Base-by-base conservation (phyloP, 37 sponge, comb jelly and placozoan genomes). In the Petrosia ficiformis region DNA sequence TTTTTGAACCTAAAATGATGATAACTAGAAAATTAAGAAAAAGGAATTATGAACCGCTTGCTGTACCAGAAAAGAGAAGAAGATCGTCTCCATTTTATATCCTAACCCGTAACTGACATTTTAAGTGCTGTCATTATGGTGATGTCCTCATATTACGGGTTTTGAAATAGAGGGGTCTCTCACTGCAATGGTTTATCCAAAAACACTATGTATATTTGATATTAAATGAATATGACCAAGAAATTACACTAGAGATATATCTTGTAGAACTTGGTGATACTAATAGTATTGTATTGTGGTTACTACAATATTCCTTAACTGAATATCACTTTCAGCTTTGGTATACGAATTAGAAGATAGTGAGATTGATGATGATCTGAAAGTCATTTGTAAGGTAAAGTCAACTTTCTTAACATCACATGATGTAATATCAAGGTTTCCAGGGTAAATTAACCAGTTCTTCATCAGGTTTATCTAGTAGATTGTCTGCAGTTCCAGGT, bases 341-440 rank as follows among this genome's bases (percentile, higher is more conserved):
- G 74, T 85, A 57, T 90, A 90, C 38, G 59, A 87, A 16, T 80
- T 92, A 39, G 88, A 83, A 30, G 93, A 92, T 14, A 39, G 60
- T 41, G 93, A 92, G 42, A 74, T 87, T 16, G 83, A 79, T 22
- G 93, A 92, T 0, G 93, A 92, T 56, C 59, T 92, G 10, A 83
- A 79, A 56, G 52, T 65, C 29, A 92, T 92, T 21, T 92, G 71
- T 78, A 92, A 92, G 76, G 89, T 68, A 61, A 8, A n/a, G n/a
- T n/a, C n/a, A n/a, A n/a, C n/a, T n/a, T n/a, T n/a, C n/a, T n/a
- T n/a, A n/a, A n/a, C n/a, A n/a, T n/a, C n/a, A n/a, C n/a, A n/a
- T n/a, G n/a, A n/a, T n/a, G n/a, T n/a, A n/a, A n/a, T n/a, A n/a
- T n/a, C n/a, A n/a, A n/a, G n/a, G n/a, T n/a, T n/a, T n/a, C 14